These are phyloP conservation scores for Danionella dracula DNA, from an alignment of 2,797 vertebrate species.

Conservation along the genomic window DNA sequence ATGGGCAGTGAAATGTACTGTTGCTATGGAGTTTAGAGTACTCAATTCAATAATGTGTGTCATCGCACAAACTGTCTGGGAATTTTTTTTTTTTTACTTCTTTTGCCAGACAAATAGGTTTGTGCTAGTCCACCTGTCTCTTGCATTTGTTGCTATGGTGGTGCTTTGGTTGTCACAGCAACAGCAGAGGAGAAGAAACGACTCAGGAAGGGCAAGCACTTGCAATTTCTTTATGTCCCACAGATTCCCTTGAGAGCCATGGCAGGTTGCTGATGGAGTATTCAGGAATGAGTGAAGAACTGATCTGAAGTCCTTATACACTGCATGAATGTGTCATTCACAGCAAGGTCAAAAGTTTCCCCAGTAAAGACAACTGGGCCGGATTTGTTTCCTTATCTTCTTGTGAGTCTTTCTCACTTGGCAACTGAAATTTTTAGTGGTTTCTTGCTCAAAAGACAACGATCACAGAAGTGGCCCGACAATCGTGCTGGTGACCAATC, in stretches of 20 bases:
- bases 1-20: no score
- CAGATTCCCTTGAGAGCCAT: constrained; percentile 5
- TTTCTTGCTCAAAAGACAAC: no score
- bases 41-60: constrained; percentile 83
- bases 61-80: constrained; percentile 84
- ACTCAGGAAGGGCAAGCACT: constrained; percentile 72
- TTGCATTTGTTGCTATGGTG: constrained; percentile 82
- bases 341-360: not conserved
- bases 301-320: constrained; percentile 47
- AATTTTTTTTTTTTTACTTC: constrained; percentile 58
- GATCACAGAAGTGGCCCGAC: no score
- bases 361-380: not conserved
- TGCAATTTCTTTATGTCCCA: constrained; percentile 51
- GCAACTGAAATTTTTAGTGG: no score
- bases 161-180: constrained; percentile 77
- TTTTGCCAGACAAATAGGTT: constrained; percentile 80
- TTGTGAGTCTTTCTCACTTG: no score
- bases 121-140: constrained; percentile 80
- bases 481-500: no score
- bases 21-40: constrained; percentile 82
- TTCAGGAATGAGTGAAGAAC: constrained; percentile 66
- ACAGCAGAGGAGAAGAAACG: constrained; percentile 83
- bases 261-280: constrained; percentile 66
- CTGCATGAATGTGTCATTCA: not conserved
- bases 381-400: not conserved